Base-by-base conservation (phyloP, 2,113 vertebrate genomes). In the Phyllopteryx taeniolatus region DNA sequence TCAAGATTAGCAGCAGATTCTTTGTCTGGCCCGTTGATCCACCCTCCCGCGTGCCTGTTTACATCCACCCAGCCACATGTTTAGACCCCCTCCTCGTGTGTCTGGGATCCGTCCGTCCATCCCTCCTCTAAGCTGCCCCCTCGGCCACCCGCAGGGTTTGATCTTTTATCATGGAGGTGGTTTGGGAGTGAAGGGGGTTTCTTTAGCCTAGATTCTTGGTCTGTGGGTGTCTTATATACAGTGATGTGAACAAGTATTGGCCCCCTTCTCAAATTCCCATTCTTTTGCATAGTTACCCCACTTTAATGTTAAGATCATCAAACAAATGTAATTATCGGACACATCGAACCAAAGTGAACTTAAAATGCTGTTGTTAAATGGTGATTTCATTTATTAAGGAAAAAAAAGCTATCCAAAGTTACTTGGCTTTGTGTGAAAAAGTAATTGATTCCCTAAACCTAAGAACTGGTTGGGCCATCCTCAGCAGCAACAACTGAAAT, bases 1-100 rank as follows among this genome's bases (percentile, higher is more conserved):
- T 87, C 77, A 70, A 84, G 84, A 87, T 87, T 86, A 86, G 79
- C 53, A 17, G 65, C 60, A 72, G 77, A 80, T 69, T 86, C 86
- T 88, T 88, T 87, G 86, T 90, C 83, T 89, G 31, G 71, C 33
- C 44, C 0, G 1, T 66, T 81, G 78, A 86, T 74, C 82, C 75
- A 67, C 49, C 43, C 78, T 57, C 71, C 56, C 57, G 17, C 15
- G 44, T 66, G 62, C 66, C 69, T 82, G 74, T 83, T 83, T 81
- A 85, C 74, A 79, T 70, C 70, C 53, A 12, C 5, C 67, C 42
- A 11, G 6, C 35, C 39, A 70, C 64, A 63, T 67, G 43, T 67
- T 66, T 31, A 73, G 64, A 2, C 39, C 71, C 63, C 68, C 61
- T 2, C 60, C n/a, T 56, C 65, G 22, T 59, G 9, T 47, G 47